Percentiles rank a stretch among this genome's conserved stretches.
Conservation (phyloP, 2,113 vertebrate genomes). For the Eulacestoma nigropectus region DNA sequence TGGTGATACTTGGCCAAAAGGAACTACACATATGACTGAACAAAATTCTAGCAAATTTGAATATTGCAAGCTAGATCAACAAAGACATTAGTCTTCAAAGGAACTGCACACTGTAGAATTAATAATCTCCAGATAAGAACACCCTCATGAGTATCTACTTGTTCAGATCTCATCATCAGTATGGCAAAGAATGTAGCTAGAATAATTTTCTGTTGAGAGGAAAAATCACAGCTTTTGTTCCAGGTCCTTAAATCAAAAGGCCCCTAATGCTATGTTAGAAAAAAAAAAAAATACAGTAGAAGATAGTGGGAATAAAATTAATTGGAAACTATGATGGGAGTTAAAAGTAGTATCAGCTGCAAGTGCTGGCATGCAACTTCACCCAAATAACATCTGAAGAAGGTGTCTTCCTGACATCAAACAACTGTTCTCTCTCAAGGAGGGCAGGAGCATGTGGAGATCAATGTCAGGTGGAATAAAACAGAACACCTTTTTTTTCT, state of each 20-base stretch:
- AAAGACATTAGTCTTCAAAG: neutral
- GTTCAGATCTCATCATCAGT: neutral
- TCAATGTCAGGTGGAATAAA: constrained; percentile 2
- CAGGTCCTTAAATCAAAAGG: neutral
- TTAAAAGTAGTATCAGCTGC: neutral
- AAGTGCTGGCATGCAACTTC: neutral
- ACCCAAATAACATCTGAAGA: neutral
- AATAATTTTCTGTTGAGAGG: neutral
- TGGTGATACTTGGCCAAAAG: neutral
- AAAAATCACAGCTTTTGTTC: neutral
- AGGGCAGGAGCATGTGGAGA: neutral
- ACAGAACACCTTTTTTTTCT: neutral
- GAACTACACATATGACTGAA: neutral
- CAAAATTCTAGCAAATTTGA: neutral
- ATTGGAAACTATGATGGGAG: neutral
- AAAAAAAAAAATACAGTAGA: neutral
- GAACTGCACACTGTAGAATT: neutral
- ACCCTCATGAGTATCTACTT: neutral
- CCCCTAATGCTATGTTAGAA: neutral
- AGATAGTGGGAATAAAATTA: neutral
- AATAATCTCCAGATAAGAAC: neutral
- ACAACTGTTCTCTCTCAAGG: neutral
- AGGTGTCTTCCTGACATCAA: neutral
- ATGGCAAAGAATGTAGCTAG: neutral
- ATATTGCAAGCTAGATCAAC: neutral